Evolutionary conservation across 2,113 vertebrate species (phyloP).

Genomic region (Numenius arquata): DNA sequence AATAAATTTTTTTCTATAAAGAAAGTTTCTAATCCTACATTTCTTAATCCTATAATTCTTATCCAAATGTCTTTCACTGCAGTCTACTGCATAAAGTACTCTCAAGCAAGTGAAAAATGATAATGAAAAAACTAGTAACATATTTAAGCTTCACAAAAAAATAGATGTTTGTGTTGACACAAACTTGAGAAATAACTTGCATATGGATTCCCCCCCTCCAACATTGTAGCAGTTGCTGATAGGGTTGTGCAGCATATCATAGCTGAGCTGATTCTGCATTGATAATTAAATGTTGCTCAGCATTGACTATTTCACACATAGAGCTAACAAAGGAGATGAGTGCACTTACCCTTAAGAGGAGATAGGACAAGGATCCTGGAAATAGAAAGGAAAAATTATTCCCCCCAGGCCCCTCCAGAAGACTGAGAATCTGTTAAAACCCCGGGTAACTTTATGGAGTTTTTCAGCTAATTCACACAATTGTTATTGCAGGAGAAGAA

Average conservation of each 20-base stretch:
- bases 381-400: background rate
- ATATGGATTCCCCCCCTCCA: background rate
- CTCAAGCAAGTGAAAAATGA: background rate
- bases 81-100: background rate
- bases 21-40: background rate
- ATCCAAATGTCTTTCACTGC: background rate
- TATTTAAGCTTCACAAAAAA: background rate
- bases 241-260: background rate
- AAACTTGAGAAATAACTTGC: background rate
- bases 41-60: conserved; percentile 11
- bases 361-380: background rate
- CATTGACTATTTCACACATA: background rate
- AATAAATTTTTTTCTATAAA: background rate
- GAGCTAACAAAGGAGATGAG: background rate
- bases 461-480: background rate
- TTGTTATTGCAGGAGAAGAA: background rate
- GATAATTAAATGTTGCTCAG: background rate
- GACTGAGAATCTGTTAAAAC: background rate
- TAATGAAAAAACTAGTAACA: background rate
- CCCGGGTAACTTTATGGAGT: background rate
- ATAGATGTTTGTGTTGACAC: background rate
- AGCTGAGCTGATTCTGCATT: background rate
- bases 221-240: background rate
- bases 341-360: background rate
- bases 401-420: too few species aligned